Base-by-base conservation (phyloP, 2,888 invertebrate genomes). In the Nebria brevicollis region DNA sequence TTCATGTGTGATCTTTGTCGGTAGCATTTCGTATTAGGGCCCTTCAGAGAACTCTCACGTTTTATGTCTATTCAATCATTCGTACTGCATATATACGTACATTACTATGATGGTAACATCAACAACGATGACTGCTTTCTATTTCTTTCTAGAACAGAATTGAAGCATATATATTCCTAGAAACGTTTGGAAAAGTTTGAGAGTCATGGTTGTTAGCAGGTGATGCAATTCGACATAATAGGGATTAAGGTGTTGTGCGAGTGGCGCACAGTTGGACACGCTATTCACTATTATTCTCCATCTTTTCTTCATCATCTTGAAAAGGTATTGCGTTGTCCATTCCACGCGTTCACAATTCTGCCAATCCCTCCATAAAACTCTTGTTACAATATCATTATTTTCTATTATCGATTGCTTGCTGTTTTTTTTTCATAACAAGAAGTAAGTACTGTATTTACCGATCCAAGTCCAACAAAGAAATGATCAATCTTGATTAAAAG, bases 171-270 rank as follows among this genome's bases (percentile, higher is more conserved):
- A 34, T 34, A 0, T 34, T 5, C 34, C 1, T 5, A 34, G 34
- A 54, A 54, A 13, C 54, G 2, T 75, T n/a, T 75, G 13, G n/a
- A 26, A 77, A 42, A 77, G 70, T 77, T 77, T 77, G n/a, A 8
- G 41, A 20, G 34, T 42, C 66, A 41, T 64, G 64, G 72, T 7
- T 77, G 26, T 72, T 77, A 82, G 84, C 85, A 85, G 85, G 85
- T 84, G 85, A 84, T 83, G 84, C 84, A 84, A 84, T 79, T 83
- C 66, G 65, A 34, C 77, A 84, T 84, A 85, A 85, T 85, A 81
- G 83, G 83, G 84, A 84, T 84, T 83, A 84, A 83, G 82, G 77
- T 77, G 77, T 81, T 77, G 72, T 77, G 66, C 66, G 74, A 73
- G 64, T 42, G 74, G 66, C 54, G 15, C 66, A 78, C 78, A 78